phyloP scores from a whole-genome alignment of 2,888 invertebrate species.

The Neria commutata region DNA sequence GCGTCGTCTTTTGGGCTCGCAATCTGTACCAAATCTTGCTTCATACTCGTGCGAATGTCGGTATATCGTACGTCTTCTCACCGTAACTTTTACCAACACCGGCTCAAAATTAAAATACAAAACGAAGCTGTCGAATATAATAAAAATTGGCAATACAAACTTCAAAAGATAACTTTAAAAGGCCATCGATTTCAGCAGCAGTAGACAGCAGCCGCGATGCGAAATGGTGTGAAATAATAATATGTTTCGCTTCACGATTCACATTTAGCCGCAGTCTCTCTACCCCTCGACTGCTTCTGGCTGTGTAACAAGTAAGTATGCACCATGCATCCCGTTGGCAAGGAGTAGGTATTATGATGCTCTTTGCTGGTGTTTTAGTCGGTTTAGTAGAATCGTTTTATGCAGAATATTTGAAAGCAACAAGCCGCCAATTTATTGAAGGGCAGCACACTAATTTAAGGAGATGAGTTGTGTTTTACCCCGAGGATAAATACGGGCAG shows the following conservation, averaged over 20 bases:
- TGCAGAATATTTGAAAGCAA: constrained; percentile 52
- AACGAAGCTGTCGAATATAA: too few species aligned
- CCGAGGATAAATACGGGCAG: constrained; percentile 37
- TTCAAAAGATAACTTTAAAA: background rate
- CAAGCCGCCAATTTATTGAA: constrained; percentile 57
- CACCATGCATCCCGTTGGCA: background rate
- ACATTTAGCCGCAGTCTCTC: constrained; percentile 9
- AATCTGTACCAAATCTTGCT: too few species aligned
- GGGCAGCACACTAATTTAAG: constrained; percentile 57
- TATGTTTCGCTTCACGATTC: constrained; percentile 43
- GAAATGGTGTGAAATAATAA: constrained; percentile 54
- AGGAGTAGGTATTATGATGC: constrained; percentile 37
- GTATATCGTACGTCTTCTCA: too few species aligned
- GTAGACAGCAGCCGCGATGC: constrained; percentile 37
- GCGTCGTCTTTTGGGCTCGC: too few species aligned
- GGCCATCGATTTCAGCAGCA: constrained; percentile 8
- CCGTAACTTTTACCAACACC: too few species aligned
- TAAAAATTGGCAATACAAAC: constrained; percentile 15
- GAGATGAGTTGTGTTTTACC: constrained; percentile 56
- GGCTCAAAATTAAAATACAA: too few species aligned
- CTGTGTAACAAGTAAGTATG: background rate
- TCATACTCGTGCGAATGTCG: too few species aligned
- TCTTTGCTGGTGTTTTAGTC: constrained; percentile 34
- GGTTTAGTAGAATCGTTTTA: constrained; percentile 43
- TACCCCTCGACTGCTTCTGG: background rate